These are phyloP conservation scores for Neolamprologus longior DNA, from an alignment of 2,113 vertebrate genomes.

Conservation along the genomic window DNA sequence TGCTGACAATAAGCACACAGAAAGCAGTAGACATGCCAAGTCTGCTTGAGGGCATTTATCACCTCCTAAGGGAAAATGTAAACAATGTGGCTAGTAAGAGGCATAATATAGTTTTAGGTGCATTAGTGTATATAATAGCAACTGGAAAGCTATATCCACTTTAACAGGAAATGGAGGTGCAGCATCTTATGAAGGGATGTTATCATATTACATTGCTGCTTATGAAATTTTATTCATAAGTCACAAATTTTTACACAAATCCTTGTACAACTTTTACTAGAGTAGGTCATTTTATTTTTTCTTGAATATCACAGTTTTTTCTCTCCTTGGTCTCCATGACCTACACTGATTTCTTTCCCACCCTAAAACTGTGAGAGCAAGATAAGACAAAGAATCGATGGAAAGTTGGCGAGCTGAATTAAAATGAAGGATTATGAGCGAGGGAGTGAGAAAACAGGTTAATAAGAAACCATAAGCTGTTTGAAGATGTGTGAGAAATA, in stretches of 20 bases:
- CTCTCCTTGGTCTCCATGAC: constrained; percentile 24
- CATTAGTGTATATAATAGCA: not conserved
- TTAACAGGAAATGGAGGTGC: not conserved
- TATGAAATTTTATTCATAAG: not conserved
- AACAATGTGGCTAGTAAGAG: not conserved
- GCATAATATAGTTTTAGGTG: not conserved
- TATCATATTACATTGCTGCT: not conserved
- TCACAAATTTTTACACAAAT: not conserved
- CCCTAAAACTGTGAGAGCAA: constrained; percentile 44
- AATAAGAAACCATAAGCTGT: constrained; percentile 50
- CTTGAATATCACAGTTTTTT: not conserved
- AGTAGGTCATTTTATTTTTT: not conserved
- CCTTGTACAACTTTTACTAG: not conserved
- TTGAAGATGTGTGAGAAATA: constrained; percentile 69
- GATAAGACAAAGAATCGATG: constrained; percentile 21
- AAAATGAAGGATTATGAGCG: constrained; percentile 42
- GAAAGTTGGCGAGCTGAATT: constrained; percentile 26
- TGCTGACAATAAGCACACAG: constrained; percentile 89
- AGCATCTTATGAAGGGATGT: not conserved
- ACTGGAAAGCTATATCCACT: not conserved
- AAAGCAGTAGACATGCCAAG: constrained; percentile 95
- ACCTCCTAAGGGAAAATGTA: constrained; percentile 79
- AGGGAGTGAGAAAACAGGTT: constrained; percentile 60
- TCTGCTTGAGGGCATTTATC: constrained; percentile 96
- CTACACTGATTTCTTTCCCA: constrained; percentile 48